phyloP scores from a whole-genome alignment of 1,140 invertebrate genomes.

The Trissolcus basalis region DNA sequence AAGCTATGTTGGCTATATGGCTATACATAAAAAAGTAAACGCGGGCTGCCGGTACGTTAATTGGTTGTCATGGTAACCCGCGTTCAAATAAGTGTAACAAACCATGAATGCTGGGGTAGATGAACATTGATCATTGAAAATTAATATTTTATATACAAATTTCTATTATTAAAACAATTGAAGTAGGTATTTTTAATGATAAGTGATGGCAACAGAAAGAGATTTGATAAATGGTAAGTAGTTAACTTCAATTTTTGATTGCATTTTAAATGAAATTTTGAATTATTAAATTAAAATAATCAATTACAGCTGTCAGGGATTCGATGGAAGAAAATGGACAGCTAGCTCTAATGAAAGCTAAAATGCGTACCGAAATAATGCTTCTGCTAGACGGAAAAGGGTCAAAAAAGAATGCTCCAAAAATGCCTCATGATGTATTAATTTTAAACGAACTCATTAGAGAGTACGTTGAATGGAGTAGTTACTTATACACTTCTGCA shows the following conservation, averaged over 20 bases:
- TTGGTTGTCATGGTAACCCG: too few relatives aligned
- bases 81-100: too few relatives aligned
- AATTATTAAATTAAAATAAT: constrained; percentile 2
- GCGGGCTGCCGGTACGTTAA: too few relatives aligned
- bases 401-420: constrained; percentile 61
- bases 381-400: constrained; percentile 68
- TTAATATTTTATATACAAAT: too few relatives aligned
- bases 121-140: too few relatives aligned
- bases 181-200: background rate
- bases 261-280: background rate
- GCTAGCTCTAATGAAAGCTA: constrained; percentile 71
- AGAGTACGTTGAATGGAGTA: constrained; percentile 76
- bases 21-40: too few relatives aligned
- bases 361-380: constrained; percentile 73
- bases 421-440: constrained; percentile 66
- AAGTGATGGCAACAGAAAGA: constrained; percentile 66
- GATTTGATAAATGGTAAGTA: constrained; percentile 71
- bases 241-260: constrained; percentile 1
- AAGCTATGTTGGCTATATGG: too few relatives aligned
- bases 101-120: too few relatives aligned
- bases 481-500: constrained; percentile 71
- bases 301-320: constrained; percentile 70
- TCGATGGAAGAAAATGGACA: constrained; percentile 72
- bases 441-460: constrained; percentile 74
- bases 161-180: too few relatives aligned